A percentile compares a stretch with the other conserved stretches of the same genome.
These are phyloP conservation scores for Onthophagus taurus DNA, from an alignment of 1,140 invertebrate species.

Conservation along the genomic window DNA sequence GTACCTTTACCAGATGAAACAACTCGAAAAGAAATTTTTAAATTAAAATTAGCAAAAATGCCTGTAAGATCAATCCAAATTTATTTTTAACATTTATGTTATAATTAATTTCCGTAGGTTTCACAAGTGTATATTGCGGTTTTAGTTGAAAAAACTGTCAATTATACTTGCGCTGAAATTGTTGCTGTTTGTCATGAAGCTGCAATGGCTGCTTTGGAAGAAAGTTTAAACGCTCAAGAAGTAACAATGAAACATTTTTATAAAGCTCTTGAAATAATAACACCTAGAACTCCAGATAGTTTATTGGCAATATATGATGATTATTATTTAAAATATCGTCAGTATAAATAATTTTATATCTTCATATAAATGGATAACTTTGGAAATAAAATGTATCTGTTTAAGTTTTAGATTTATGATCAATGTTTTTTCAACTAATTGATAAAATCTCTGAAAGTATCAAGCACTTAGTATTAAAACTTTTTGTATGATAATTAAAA, in stretches of 20 bases:
- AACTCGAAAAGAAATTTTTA: conserved; percentile 66
- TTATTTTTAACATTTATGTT: background rate
- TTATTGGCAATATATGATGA: conserved; percentile 59
- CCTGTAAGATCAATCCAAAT: conserved; percentile 36
- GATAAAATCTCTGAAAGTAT: no score
- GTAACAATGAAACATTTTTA: conserved; percentile 57
- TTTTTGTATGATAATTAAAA: no score
- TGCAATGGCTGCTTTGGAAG: conserved; percentile 66
- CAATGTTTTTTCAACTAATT: no score
- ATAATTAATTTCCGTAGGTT: conserved; percentile 21
- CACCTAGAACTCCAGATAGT: conserved; percentile 58
- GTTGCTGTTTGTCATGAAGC: conserved; percentile 81
- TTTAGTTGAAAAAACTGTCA: conserved; percentile 56
- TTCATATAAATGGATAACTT: no score
- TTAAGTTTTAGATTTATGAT: no score
- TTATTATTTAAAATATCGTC: background rate
- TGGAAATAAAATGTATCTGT: no score
- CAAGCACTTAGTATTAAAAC: no score
- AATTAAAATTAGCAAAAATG: conserved; percentile 54
- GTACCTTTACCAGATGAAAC: conserved; percentile 71
- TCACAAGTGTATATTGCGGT: conserved; percentile 51
- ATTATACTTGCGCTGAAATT: conserved; percentile 85
- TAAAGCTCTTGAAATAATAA: conserved; percentile 53
- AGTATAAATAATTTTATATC: background rate
- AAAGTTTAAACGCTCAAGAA: conserved; percentile 48